phyloP scores from a whole-genome alignment of 2,113 vertebrate species.

The Mesocricetus auratus region DNA sequence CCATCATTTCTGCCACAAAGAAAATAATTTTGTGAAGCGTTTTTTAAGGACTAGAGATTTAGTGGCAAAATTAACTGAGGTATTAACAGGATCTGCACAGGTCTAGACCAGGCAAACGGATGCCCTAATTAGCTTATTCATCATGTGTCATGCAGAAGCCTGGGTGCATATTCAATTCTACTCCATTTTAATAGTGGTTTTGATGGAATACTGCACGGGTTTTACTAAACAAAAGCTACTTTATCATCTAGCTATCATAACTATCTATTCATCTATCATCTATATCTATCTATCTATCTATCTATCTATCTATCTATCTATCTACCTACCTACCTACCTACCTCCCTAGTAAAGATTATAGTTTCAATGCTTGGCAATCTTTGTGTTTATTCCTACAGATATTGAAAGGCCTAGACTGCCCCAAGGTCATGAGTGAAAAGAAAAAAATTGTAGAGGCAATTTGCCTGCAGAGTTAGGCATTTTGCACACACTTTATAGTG shows the following conservation, averaged over 20 bases:
- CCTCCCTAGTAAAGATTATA: not conserved
- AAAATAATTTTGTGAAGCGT: not conserved
- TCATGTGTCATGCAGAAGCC: not conserved
- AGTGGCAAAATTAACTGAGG: not conserved
- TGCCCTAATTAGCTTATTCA: not conserved
- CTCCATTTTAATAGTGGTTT: not conserved
- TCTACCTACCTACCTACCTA: not conserved
- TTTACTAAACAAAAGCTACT: not conserved
- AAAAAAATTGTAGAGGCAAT: not conserved
- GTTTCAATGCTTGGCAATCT: not conserved
- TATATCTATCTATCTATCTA: not conserved
- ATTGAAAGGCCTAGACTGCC: constrained; percentile 17
- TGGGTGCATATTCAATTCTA: not conserved
- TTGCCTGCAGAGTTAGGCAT: not conserved
- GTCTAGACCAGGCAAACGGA: not conserved
- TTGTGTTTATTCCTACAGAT: not conserved
- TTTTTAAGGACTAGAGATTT: not conserved
- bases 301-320: not conserved
- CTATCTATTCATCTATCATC: not conserved
- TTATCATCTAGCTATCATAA: not conserved
- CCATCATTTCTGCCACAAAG: not conserved
- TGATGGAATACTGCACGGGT: not conserved
- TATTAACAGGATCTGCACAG: not conserved
- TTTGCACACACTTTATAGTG: not conserved
- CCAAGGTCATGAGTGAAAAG: not conserved